Evolutionary conservation across 2,797 vertebrate species (phyloP).

Genomic region (Falco naumanni): DNA sequence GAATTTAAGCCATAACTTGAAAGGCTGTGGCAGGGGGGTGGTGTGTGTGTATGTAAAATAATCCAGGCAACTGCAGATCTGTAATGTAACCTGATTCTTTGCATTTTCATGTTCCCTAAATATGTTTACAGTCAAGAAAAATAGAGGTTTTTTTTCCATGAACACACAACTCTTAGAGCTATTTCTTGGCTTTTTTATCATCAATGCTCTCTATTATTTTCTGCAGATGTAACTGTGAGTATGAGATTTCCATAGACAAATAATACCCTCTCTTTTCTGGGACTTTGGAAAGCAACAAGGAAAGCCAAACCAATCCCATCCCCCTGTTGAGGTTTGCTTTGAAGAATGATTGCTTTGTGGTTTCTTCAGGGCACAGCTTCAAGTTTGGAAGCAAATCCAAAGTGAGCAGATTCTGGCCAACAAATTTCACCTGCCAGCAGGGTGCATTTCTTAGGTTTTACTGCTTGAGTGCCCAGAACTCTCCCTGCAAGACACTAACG

Average conservation of each 20-base stretch:
- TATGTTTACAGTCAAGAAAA: not conserved
- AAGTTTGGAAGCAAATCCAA: constrained; percentile 35
- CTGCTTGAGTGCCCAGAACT: not conserved
- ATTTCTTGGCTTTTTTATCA: not conserved
- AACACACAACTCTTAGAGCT: not conserved
- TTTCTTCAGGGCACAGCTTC: constrained; percentile 26
- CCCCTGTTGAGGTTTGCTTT: not conserved
- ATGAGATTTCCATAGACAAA: not conserved
- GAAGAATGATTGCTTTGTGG: constrained; percentile 36
- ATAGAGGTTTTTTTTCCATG: not conserved
- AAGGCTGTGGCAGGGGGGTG: not conserved
- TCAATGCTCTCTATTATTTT: constrained; percentile 14
- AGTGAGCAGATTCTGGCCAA: not conserved
- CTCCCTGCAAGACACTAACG: not conserved
- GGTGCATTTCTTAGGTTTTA: constrained; percentile 12
- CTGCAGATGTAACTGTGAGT: not conserved
- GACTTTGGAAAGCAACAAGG: not conserved
- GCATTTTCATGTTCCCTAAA: not conserved
- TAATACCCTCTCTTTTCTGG: constrained; percentile 24
- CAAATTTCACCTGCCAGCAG: constrained; percentile 11
- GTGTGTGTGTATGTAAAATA: not conserved
- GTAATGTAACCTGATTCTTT: not conserved
- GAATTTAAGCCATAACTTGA: not conserved
- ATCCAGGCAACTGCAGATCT: not conserved
- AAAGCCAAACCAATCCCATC: not conserved